A percentile compares a stretch with the other conserved stretches of the same genome.
Evolutionary conservation across 2,113 vertebrate species (phyloP).

Genomic region (Notiomystis cincta): DNA sequence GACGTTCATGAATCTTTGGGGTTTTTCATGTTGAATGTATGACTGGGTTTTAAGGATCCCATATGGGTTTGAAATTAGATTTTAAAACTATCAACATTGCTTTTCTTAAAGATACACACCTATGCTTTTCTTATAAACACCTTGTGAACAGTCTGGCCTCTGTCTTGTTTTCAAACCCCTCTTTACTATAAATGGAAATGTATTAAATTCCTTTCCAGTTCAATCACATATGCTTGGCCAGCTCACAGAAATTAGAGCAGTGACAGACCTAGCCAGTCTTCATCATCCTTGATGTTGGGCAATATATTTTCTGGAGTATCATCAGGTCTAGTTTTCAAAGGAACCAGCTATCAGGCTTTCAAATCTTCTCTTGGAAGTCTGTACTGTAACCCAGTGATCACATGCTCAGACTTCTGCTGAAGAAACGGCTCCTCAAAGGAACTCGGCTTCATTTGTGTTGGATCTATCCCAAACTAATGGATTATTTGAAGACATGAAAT

Average conservation of each 20-base stretch:
- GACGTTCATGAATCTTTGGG: not conserved
- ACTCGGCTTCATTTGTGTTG: conserved; percentile 7
- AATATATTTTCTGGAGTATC: not conserved
- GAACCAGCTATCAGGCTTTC: not conserved
- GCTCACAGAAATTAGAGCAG: conserved; percentile 2
- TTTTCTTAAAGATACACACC: not conserved
- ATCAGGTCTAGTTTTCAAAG: not conserved
- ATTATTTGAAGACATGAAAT: not conserved
- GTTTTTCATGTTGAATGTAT: not conserved
- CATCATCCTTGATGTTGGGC: not conserved
- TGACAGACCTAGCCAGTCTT: not conserved
- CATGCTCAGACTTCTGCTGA: not conserved
- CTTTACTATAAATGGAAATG: not conserved
- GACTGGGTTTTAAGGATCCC: not conserved
- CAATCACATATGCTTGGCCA: not conserved
- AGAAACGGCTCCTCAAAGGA: not conserved
- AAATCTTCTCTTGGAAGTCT: not conserved
- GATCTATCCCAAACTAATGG: not conserved
- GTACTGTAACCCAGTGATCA: not conserved
- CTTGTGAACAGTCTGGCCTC: not conserved
- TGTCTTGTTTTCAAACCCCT: not conserved
- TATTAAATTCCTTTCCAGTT: not conserved
- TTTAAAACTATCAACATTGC: not conserved
- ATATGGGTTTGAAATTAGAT: not conserved
- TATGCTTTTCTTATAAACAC: not conserved